Evolutionary conservation across 2,888 invertebrate genomes (phyloP).

Genomic region (Rhyacophila evoluta): DNA sequence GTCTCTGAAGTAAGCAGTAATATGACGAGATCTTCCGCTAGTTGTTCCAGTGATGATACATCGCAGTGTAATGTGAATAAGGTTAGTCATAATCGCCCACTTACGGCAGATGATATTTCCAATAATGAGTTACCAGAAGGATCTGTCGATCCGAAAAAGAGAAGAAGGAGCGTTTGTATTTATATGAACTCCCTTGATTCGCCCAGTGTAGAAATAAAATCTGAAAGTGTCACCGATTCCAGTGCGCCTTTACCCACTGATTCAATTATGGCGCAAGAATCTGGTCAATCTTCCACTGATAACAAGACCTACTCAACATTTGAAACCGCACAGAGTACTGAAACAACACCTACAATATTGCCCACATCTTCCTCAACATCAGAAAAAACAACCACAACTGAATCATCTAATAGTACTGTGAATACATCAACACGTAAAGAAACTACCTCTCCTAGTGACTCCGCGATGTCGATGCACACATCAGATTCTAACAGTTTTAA

Average conservation of each 20-base stretch:
- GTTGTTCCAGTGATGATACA: conserved; percentile 52
- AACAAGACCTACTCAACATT: conserved; percentile 33
- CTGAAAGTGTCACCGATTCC: conserved; percentile 41
- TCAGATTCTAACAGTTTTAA: conserved; percentile 58
- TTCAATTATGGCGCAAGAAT: conserved; percentile 20
- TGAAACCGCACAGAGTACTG: not conserved
- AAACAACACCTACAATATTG: conserved; percentile 37
- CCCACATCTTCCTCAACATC: conserved; percentile 33
- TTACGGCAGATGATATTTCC: conserved; percentile 32
- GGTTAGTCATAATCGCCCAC: conserved; percentile 32
- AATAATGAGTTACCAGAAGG: conserved; percentile 29
- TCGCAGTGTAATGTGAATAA: conserved; percentile 41
- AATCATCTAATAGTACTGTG: conserved; percentile 37
- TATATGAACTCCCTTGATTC: conserved; percentile 54
- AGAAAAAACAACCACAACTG: conserved; percentile 47
- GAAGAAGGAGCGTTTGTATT: conserved; percentile 55
- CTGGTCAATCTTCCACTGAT: conserved; percentile 21
- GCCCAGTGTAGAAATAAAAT: conserved; percentile 49
- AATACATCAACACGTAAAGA: conserved; percentile 36
- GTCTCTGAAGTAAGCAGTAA: conserved; percentile 44
- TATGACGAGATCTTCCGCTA: conserved; percentile 49
- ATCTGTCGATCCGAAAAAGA: conserved; percentile 44
- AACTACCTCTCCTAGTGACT: conserved; percentile 59
- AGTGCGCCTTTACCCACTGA: conserved; percentile 11
- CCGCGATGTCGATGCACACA: conserved; percentile 60